phyloP scores from a whole-genome alignment of 2,797 vertebrate species.

The Peromyscus nudipes region DNA sequence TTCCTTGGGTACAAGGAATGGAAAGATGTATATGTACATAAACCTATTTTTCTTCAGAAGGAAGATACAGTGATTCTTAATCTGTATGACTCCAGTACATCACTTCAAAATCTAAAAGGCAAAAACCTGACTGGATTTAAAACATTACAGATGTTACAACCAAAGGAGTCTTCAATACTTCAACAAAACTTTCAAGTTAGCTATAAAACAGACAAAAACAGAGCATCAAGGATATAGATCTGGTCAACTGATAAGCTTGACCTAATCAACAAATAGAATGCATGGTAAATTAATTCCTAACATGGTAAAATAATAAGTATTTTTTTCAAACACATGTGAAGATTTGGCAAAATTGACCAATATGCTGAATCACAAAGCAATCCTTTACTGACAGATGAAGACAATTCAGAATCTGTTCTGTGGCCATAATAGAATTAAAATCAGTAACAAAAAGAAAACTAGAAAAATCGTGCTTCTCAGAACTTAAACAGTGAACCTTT shows the following conservation, averaged over 20 bases:
- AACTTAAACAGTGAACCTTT: not conserved
- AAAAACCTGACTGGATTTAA: not conserved
- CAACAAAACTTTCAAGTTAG: not conserved
- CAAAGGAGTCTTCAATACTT: not conserved
- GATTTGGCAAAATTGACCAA: slow-evolving; percentile 27
- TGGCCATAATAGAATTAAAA: slow-evolving; percentile 18
- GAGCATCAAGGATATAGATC: not conserved
- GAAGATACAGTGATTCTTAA: not conserved
- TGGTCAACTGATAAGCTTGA: not conserved
- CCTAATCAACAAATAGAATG: not conserved
- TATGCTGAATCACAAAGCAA: not conserved
- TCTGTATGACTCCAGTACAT: not conserved
- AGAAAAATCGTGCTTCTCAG: not conserved
- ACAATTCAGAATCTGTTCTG: slow-evolving; percentile 6
- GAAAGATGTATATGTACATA: not conserved
- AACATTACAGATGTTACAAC: not conserved
- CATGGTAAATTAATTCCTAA: not conserved
- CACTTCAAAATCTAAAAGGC: not conserved
- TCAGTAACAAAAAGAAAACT: not conserved
- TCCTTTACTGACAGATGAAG: not conserved
- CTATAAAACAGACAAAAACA: not conserved
- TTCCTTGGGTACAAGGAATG: not conserved
- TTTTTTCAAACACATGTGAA: not conserved
- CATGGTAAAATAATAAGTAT: not conserved
- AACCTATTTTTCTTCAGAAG: not conserved